Evolutionary conservation across 2,888 invertebrate species (phyloP), one percentile per base, ranked within the genome.

Genomic region (Drosophila flavopinicola): DNA sequence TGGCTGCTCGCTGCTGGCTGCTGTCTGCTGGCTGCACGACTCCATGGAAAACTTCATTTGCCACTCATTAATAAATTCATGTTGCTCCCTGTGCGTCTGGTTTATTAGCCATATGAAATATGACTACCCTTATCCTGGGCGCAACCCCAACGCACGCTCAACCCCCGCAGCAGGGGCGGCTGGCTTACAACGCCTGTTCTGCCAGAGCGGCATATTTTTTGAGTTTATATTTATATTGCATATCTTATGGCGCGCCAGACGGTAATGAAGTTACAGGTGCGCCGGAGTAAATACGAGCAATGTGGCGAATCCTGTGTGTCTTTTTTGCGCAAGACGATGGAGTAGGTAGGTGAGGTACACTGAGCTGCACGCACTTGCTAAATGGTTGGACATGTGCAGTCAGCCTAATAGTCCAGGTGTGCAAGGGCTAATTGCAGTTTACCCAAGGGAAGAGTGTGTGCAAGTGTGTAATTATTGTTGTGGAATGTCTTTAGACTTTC

Each of bases 1-100:
- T 39, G 17, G 15, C 17, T 11, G 30, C 17, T 11, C 25, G 38
- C 52, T 70, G 20, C 30, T 39, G 17, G 15, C 17, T 11, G 30
- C 17, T 11, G 38, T 48, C 66, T 39, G 20, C 30, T 39, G 17
- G 15, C 17, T 11, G 30, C 17, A 10, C 25, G 38, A 48, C n/a
- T n/a, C n/a, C n/a, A n/a, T 70, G 65, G 61, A 68, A 86, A 89
- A 86, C 80, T 89, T 88, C 80, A 89, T 89, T 88, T 89, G 79
- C 75, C 67, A 68, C 86, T 89, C 87, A 89, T 89, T 89, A 89
- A 89, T 88, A 88, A 85, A 88, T 89, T 89, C 83, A 89, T 88
- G 61, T 29, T 54, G 54, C 54, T 51, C 70, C 64, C 66, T 44
- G 23, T 35, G 45, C 66, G 47, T 45, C 58, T 75, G 78, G 73